Evolutionary conservation across 2,888 invertebrate species (phyloP).

Genomic region (Ariolimax columbianus): DNA sequence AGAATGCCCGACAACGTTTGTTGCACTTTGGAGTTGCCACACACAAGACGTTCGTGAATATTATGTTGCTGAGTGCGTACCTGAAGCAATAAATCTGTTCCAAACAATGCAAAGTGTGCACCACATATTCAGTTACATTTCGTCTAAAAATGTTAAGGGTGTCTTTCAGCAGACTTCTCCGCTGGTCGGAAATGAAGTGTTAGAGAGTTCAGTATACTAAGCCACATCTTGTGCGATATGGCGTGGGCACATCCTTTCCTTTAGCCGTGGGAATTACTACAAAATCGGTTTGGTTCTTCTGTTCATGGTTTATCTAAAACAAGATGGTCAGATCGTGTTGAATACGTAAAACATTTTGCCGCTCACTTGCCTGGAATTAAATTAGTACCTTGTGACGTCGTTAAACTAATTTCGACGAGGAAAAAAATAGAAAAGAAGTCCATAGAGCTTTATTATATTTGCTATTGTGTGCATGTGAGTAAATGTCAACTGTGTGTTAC

Average conservation of each 20-base stretch:
- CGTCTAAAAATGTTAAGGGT: too few relatives aligned
- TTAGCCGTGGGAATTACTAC: neutral
- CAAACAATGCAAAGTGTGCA: neutral
- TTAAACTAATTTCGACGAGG: neutral
- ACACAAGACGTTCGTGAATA: neutral
- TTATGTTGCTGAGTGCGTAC: neutral
- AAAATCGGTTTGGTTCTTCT: neutral
- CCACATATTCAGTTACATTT: neutral
- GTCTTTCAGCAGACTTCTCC: too few relatives aligned
- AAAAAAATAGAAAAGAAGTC: neutral
- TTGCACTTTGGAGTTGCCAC: neutral
- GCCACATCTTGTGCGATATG: too few relatives aligned
- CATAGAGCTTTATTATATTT: neutral
- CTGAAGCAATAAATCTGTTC: neutral
- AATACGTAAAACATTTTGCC: neutral
- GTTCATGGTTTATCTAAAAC: neutral
- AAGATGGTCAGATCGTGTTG: slow-evolving; percentile 3
- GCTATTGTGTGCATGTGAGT: neutral
- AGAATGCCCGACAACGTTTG: neutral
- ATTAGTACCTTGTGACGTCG: neutral
- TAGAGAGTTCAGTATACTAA: too few relatives aligned
- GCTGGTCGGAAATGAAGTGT: too few relatives aligned
- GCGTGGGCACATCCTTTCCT: too few relatives aligned
- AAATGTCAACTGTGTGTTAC: neutral
- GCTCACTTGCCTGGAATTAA: neutral